A percentile compares a stretch with the other conserved stretches of the same genome.
phyloP scores from a whole-genome alignment of 2,888 invertebrate species.

The Lagria hirta region DNA sequence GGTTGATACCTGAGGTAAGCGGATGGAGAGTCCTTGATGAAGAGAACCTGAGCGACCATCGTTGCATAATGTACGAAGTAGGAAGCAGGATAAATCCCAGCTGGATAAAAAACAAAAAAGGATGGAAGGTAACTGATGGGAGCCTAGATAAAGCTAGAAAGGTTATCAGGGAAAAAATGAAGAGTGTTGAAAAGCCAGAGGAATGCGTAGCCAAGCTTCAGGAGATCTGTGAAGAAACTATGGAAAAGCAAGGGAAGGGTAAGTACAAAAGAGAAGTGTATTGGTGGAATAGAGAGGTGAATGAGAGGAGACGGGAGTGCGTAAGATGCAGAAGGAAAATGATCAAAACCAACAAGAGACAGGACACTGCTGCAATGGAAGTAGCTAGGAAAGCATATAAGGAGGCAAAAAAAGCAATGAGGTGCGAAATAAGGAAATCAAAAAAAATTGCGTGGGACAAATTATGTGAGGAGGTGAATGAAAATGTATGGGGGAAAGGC shows the following conservation, averaged over 20 bases:
- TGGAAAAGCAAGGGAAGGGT: neutral
- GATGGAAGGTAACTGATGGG: too few relatives aligned
- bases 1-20: too few relatives aligned
- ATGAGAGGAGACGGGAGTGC: neutral
- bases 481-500: conserved; percentile 18
- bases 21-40: neutral
- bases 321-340: neutral
- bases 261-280: neutral
- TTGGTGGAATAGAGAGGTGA: neutral
- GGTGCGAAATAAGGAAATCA: conserved; percentile 1
- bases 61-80: neutral
- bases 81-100: neutral
- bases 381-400: conserved; percentile 3
- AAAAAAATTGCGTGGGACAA: conserved; percentile 15
- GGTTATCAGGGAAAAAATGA: too few relatives aligned
- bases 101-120: too few relatives aligned
- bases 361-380: neutral
- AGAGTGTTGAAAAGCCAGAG: too few relatives aligned
- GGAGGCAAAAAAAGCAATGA: conserved; percentile 1
- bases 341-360: neutral
- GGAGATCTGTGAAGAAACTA: neutral
- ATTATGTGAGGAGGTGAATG: conserved; percentile 14
- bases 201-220: too few relatives aligned
- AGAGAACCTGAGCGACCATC: neutral
- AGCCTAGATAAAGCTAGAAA: neutral